A percentile compares a stretch with the other conserved stretches of the same genome.
These are phyloP conservation scores for Benitochromis conjunctus DNA, from an alignment of 2,113 vertebrate genomes.

Conservation along the genomic window DNA sequence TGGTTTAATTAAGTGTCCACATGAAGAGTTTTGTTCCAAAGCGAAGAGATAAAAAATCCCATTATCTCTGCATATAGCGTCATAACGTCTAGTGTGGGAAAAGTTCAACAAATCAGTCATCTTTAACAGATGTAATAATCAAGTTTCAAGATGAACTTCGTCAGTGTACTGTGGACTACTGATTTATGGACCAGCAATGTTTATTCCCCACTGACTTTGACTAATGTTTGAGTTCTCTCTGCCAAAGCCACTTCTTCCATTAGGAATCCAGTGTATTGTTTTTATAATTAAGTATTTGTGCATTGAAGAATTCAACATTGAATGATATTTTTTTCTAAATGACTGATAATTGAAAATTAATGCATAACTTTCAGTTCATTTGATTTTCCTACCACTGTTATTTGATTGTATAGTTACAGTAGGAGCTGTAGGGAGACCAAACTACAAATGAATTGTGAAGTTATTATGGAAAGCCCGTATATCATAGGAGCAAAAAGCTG, in stretches of 20 bases:
- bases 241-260: constrained; percentile 52
- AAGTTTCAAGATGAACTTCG: not conserved
- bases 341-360: constrained; percentile 13
- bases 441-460: constrained; percentile 39
- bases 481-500: constrained; percentile 52
- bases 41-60: not conserved
- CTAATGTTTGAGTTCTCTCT: constrained; percentile 18
- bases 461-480: constrained; percentile 48
- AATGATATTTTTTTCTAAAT: constrained; percentile 32
- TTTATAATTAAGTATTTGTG: constrained; percentile 5
- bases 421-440: constrained; percentile 49
- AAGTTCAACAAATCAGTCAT: not conserved
- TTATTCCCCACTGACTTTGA: constrained; percentile 24
- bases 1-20: not conserved
- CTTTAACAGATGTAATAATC: not conserved
- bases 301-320: constrained; percentile 5
- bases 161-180: not conserved
- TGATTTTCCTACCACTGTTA: constrained; percentile 46
- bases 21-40: not conserved
- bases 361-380: constrained; percentile 21
- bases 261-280: constrained; percentile 1
- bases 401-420: constrained; percentile 70
- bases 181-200: not conserved
- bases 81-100: not conserved
- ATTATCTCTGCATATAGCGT: not conserved